phyloP scores from a whole-genome alignment of 1,140 invertebrate species.

The Drosophila repleta region DNA sequence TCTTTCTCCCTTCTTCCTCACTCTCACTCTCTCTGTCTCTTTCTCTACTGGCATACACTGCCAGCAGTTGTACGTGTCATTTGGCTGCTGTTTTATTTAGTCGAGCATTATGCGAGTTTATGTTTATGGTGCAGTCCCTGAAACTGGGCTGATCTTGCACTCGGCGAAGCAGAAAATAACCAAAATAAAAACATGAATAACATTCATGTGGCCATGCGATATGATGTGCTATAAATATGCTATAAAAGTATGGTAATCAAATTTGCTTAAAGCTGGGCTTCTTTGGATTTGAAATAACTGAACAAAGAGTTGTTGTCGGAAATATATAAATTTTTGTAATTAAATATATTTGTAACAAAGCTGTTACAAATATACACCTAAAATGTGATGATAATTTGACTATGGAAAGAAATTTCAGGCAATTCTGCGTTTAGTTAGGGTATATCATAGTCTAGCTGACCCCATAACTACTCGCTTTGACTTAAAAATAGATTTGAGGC shows the following conservation, averaged over 20 bases:
- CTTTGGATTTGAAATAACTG: neutral
- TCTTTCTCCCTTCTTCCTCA: too few species aligned
- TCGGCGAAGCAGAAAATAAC: slow-evolving; percentile 67
- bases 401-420: neutral
- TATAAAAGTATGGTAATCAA: neutral
- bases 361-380: neutral
- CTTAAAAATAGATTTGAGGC: slow-evolving; percentile 72
- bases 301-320: too few species aligned
- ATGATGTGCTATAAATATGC: slow-evolving; percentile 2
- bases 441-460: slow-evolving; percentile 33
- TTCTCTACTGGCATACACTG: neutral
- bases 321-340: too few species aligned
- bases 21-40: too few species aligned
- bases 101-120: slow-evolving; percentile 73
- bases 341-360: too few species aligned
- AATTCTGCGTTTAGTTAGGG: too few species aligned
- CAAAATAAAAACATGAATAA: slow-evolving; percentile 42
- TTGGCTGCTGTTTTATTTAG: slow-evolving; percentile 79
- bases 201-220: neutral
- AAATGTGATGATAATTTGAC: neutral
- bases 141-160: slow-evolving; percentile 75
- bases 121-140: slow-evolving; percentile 65
- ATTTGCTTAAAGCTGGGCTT: neutral
- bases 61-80: slow-evolving; percentile 73
- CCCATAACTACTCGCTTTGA: slow-evolving; percentile 49